Base-by-base conservation (phyloP, 1,140 invertebrate genomes). In the Heliconius hermathena region DNA sequence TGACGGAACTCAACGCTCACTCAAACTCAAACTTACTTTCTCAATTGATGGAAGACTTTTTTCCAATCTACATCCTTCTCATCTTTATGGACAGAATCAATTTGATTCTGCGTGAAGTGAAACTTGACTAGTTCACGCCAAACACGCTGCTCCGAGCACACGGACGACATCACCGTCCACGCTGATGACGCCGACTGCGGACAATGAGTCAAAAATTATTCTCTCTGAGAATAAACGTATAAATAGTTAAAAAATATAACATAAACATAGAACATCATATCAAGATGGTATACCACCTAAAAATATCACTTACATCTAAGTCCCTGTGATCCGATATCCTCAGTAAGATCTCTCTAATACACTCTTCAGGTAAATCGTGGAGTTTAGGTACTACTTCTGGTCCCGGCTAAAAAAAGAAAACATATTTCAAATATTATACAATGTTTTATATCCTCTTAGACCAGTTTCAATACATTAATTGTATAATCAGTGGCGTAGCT, bases 101-200 rank as follows among this genome's bases (percentile, higher is more conserved):
- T 97, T 95, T 99, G 98, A 80, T 97, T 96, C 73, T 96, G 96
- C 26, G 96, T 97, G 95, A 99, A 99, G 93, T 99, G 99, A 93
- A 99, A 99, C 76, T 96, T 96, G 70, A 98, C 98, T 52, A 99
- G 95, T 89, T 98, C 97, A 76, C 97, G 96, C 99, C 99, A 99
- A 66, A 99, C 97, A 80, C 98, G 96, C 90, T 98, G 97, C 89
- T 99, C 98, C 66, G 97, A 96, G 33, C 98, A 97, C 13, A 99
- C 95, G 46, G 97, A 95, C 49, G 97, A 96, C 95, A 98, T 97
- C 41, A 96, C 95, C 75, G 95, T 95, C 95, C 97, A 97, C 5
- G 97, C 95, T 81, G 95, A 91, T 26, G 95, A 95, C 26, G 95
- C 95, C 13, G 95, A 90, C 94, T 95, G 86, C 13, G 26, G 41